These are phyloP conservation scores for Pachymerium ferrugineum DNA, from an alignment of 2,888 invertebrate genomes.

Conservation along the genomic window DNA sequence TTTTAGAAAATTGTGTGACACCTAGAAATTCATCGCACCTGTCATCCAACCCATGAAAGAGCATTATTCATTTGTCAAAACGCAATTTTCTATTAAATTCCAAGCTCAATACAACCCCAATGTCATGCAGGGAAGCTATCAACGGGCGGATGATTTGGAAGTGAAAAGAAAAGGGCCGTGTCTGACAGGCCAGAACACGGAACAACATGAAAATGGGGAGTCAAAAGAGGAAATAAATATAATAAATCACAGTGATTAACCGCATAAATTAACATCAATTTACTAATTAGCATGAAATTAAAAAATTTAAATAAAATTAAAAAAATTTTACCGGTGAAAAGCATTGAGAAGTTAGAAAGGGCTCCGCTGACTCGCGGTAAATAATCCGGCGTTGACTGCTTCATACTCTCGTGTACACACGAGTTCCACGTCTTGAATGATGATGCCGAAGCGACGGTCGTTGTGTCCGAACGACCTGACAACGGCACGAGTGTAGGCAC, in stretches of 20 bases:
- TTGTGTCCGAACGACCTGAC: slow-evolving; percentile 11
- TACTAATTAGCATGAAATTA: background rate
- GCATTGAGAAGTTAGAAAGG: slow-evolving; percentile 40
- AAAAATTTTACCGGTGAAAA: slow-evolving; percentile 38
- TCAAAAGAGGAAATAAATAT: background rate
- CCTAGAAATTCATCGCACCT: background rate
- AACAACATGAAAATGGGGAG: background rate
- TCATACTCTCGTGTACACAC: slow-evolving; percentile 33
- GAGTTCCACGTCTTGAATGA: background rate
- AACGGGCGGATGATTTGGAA: background rate
- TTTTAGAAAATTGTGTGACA: background rate
- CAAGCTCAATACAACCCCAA: background rate
- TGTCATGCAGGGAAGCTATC: background rate
- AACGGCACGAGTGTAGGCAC: background rate
- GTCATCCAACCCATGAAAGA: background rate
- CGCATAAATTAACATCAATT: background rate
- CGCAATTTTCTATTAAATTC: background rate
- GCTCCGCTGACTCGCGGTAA: slow-evolving; percentile 38
- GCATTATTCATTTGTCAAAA: background rate
- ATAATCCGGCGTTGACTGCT: slow-evolving; percentile 40
- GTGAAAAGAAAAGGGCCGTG: background rate
- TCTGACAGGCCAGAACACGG: background rate
- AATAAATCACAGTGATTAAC: background rate
- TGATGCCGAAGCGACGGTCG: background rate
- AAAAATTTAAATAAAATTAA: too few relatives aligned